Conservation (phyloP, 2,888 invertebrate species). For the Mechanitis messenoides region DNA sequence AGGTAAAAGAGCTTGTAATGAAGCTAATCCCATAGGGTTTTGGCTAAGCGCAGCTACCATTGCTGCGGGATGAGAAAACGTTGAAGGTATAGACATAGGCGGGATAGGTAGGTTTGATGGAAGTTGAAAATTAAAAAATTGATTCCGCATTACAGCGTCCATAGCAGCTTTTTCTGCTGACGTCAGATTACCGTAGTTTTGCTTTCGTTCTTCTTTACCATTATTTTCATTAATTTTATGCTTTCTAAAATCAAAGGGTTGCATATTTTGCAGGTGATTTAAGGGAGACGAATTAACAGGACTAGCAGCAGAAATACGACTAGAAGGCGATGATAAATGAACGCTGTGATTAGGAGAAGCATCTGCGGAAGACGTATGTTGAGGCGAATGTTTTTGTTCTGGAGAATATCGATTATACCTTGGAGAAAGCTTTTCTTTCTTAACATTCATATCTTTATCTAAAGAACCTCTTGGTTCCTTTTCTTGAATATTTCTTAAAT, state of each 20-base stretch:
- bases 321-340: conserved; percentile 67
- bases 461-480: conserved; percentile 43
- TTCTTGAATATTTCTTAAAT: conserved; percentile 63
- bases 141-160: conserved; percentile 78
- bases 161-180: conserved; percentile 65
- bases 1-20: conserved; percentile 79
- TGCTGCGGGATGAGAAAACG: conserved; percentile 78
- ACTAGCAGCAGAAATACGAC: conserved; percentile 72
- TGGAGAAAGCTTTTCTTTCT: conserved; percentile 57
- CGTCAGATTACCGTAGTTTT: conserved; percentile 56
- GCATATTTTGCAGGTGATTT: conserved; percentile 95
- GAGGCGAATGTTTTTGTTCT: conserved; percentile 47
- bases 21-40: conserved; percentile 78
- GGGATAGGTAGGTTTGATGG: conserved; percentile 79
- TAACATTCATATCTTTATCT: conserved; percentile 44
- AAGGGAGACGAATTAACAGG: conserved; percentile 85
- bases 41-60: conserved; percentile 79
- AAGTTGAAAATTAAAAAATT: conserved; percentile 79
- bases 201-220: conserved; percentile 70
- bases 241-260: conserved; percentile 94
- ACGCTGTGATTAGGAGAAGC: conserved; percentile 62
- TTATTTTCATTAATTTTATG: conserved; percentile 52
- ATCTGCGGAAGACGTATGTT: conserved; percentile 56
- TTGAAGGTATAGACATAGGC: conserved; percentile 70
- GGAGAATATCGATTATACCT: conserved; percentile 47